Percentiles rank a stretch among this genome's conserved stretches.
These are phyloP conservation scores for Pachymerium ferrugineum DNA, from an alignment of 2,888 invertebrate genomes.

Conservation along the genomic window DNA sequence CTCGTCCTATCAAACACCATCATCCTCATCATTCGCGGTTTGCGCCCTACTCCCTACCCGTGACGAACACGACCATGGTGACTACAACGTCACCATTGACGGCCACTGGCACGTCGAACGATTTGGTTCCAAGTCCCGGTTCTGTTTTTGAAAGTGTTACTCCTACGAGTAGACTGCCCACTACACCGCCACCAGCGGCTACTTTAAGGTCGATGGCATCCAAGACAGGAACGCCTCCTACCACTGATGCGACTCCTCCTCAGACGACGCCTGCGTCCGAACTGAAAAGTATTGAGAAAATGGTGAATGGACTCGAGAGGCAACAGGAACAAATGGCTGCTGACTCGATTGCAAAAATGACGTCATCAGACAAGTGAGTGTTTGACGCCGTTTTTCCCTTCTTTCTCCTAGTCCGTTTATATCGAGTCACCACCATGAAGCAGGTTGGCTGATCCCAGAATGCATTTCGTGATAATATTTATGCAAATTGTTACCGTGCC, in stretches of 20 bases:
- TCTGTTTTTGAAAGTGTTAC: conserved; percentile 87
- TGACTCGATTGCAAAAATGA: conserved; percentile 37
- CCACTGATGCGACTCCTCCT: neutral
- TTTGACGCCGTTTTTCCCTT: neutral
- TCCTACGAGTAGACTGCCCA: conserved; percentile 45
- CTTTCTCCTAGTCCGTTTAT: neutral
- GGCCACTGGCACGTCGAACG: conserved; percentile 39
- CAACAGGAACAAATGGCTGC: conserved; percentile 50
- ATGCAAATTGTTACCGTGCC: neutral
- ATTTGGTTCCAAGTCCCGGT: conserved; percentile 54
- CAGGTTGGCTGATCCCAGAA: neutral
- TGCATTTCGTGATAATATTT: conserved; percentile 21
- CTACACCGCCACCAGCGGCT: conserved; percentile 13
- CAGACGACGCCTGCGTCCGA: conserved; percentile 60
- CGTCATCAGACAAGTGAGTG: conserved; percentile 35
- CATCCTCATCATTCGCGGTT: conserved; percentile 59
- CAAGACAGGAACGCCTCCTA: neutral
- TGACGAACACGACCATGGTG: conserved; percentile 43
- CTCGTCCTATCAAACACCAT: conserved; percentile 49
- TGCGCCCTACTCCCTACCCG: conserved; percentile 72
- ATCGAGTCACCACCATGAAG: neutral
- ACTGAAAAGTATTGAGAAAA: conserved; percentile 92
- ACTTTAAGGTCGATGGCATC: neutral
- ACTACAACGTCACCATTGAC: conserved; percentile 38
- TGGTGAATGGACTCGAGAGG: conserved; percentile 92